Evolutionary conservation across 2,888 invertebrate species (phyloP), one percentile per base, ranked within the genome.

Genomic region (Nemotelus nigrinus): DNA sequence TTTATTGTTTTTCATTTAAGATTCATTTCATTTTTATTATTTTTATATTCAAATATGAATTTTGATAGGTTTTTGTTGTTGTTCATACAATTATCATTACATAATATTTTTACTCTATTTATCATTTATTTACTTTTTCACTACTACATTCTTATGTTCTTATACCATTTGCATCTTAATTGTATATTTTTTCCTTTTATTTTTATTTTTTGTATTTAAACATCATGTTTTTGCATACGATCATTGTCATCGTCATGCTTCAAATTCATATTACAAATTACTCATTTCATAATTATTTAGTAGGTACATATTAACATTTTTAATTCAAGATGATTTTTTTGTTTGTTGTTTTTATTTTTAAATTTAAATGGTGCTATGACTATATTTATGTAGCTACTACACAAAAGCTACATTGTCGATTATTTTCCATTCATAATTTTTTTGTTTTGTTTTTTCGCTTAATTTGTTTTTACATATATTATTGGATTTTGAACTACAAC

Each of bases 21-120:
- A 5, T 64, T 10, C 8, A 43, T 47, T 74, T 74, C 39, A 3
- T 25, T 47, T 53, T 44, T 50, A 55, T 65, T 65, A n/a, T 75
- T 64, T 75, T 76, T 76, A 44, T 64, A 65, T 65, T 76, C 65
- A 76, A 25, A 53, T 76, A 76, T 65, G 60, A 65, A 76, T 76
- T 25, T 76, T 76, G 47, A 63, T 76, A 55, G 44, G 53, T 76
- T 55, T 57, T 71, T 53, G 41, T 76, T 63, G n/a, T 75, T 60
- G 10, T 64, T 75, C 45, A 10, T 65, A 76, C 53, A 76, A 65
- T 76, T 76, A 76, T 76, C n/a, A 74, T 74, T 75, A 75, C 55
- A 65, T 76, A 76, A 76, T 25, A 25, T 25, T 76, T 65, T 55
- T 65, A 53, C 53, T 60, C 45, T 48, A 67, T 45, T 25, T 70